A percentile compares a stretch with the other conserved stretches of the same genome.
Conservation (phyloP, 2,797 vertebrate species). For the Catostomus latipinnis region DNA sequence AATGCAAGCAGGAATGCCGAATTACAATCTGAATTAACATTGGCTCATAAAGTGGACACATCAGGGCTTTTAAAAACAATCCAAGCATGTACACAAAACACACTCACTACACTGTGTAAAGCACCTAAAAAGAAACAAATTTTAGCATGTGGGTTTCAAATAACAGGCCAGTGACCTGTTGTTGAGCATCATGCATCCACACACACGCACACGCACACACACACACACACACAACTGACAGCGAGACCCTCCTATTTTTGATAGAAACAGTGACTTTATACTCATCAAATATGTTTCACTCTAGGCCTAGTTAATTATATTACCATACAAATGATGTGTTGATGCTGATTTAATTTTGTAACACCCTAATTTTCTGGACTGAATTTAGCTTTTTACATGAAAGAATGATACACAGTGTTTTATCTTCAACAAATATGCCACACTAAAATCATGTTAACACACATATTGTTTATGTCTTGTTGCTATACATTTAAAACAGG, state of each 20-base stretch:
- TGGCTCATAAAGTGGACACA: constrained; percentile 50
- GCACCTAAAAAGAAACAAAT: neutral
- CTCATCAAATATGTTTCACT: too few species aligned
- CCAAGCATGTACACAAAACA: constrained; percentile 20
- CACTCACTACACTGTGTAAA: neutral
- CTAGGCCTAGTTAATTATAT: too few species aligned
- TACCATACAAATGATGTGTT: too few species aligned
- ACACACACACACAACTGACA: neutral
- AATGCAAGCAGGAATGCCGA: constrained; percentile 51
- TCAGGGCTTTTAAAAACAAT: constrained; percentile 24
- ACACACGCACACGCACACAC: neutral
- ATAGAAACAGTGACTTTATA: neutral
- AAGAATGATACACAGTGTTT: too few species aligned
- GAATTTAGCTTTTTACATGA: too few species aligned
- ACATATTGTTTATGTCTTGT: too few species aligned
- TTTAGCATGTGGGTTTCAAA: neutral
- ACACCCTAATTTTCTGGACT: too few species aligned
- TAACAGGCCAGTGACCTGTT: neutral
- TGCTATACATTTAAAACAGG: too few species aligned
- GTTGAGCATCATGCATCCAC: neutral
- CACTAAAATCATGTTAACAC: too few species aligned
- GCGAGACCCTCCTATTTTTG: neutral
- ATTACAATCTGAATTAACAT: constrained; percentile 51
- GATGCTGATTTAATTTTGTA: too few species aligned
- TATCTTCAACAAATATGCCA: too few species aligned